Conservation (phyloP, 2,797 vertebrate genomes). For the Myotis daubentonii region DNA sequence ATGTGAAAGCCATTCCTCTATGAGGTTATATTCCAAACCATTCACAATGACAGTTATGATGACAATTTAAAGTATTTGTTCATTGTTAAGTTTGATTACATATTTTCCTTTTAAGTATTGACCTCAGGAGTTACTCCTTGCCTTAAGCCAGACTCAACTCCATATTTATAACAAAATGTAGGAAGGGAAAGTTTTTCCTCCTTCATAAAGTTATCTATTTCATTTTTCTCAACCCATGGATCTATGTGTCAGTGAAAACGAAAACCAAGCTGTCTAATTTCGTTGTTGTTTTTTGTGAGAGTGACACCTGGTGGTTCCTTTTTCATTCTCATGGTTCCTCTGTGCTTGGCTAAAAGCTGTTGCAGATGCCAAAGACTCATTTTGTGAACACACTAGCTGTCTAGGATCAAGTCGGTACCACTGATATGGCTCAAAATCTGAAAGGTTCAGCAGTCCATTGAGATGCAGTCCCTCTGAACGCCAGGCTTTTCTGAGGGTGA, state of each 20-base stretch:
- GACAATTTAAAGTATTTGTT: conserved; percentile 35
- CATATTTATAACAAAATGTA: conserved; percentile 28
- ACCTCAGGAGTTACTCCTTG: conserved; percentile 21
- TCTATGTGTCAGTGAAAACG: neutral
- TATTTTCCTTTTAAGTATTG: conserved; percentile 26
- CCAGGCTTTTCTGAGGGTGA: neutral
- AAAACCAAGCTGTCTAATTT: neutral
- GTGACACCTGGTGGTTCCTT: conserved; percentile 75
- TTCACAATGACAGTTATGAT: neutral
- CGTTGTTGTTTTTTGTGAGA: conserved; percentile 41
- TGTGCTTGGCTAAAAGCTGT: neutral
- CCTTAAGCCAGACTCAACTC: neutral
- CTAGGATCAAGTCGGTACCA: neutral
- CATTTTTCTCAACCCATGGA: neutral
- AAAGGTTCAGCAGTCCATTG: neutral
- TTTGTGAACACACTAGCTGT: neutral
- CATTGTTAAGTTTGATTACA: neutral
- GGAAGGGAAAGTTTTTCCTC: neutral
- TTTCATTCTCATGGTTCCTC: conserved; percentile 8
- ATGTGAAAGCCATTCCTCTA: neutral
- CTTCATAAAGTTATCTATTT: conserved; percentile 8
- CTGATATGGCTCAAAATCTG: neutral
- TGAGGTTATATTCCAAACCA: neutral
- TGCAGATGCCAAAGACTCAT: neutral
- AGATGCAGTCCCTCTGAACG: neutral